Percentiles rank a stretch among this genome's conserved stretches.
Conservation (phyloP, 2,888 invertebrate species). For the Drosophila paranaensis region DNA sequence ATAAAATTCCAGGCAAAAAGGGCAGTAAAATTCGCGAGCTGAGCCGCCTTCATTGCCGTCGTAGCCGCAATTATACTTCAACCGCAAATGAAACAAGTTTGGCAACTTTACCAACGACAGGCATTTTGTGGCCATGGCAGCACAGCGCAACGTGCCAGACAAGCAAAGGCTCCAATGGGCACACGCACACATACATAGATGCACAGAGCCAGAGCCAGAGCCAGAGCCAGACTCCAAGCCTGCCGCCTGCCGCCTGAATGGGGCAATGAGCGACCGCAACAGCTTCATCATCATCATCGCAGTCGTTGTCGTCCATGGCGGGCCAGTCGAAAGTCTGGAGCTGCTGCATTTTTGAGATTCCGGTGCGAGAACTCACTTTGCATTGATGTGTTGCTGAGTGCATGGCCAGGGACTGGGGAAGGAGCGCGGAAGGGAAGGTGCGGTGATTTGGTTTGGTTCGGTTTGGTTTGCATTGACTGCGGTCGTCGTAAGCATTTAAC, state of each 20-base stretch:
- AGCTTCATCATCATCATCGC: constrained; percentile 66
- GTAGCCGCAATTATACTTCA: constrained; percentile 75
- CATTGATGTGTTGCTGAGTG: constrained; percentile 47
- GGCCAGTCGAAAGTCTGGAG: constrained; percentile 51
- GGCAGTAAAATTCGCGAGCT: constrained; percentile 48
- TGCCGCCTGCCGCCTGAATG: constrained; percentile 29
- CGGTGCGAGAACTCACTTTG: constrained; percentile 63
- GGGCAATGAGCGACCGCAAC: constrained; percentile 61
- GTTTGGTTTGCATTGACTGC: constrained; percentile 14
- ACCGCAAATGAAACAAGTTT: constrained; percentile 80
- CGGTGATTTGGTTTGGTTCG: constrained; percentile 10
- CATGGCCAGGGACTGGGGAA: neutral
- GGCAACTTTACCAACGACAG: constrained; percentile 76
- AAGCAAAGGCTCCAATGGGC: constrained; percentile 17
- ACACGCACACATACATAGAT: neutral
- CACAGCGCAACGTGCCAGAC: constrained; percentile 32
- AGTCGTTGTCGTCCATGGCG: constrained; percentile 31
- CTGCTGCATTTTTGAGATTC: constrained; percentile 77
- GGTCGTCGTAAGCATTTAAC: constrained; percentile 56
- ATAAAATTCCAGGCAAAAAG: constrained; percentile 71
- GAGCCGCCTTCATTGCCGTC: constrained; percentile 39
- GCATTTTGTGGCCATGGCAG: constrained; percentile 68
- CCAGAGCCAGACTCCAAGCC: constrained; percentile 25
- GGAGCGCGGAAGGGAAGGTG: constrained; percentile 9
- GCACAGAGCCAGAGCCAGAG: neutral